Conservation (phyloP, 53 echinoderm and acorn worm species). For the Antedon mediterranea region DNA sequence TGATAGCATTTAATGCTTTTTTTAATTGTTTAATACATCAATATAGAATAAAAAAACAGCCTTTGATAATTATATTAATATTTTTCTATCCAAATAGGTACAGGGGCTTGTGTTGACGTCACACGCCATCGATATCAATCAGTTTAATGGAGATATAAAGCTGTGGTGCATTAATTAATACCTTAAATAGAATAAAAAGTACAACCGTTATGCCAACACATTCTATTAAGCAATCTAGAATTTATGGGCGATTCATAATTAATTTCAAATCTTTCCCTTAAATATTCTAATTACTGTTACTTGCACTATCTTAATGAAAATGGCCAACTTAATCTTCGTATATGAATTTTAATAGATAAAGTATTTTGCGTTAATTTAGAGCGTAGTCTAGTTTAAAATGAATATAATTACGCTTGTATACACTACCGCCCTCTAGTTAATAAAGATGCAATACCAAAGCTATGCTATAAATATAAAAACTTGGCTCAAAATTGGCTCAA, state of each 20-base stretch:
- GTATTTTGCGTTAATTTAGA: not conserved
- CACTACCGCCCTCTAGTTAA: no score
- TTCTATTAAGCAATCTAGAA: not conserved
- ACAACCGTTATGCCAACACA: not conserved
- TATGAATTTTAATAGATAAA: not conserved
- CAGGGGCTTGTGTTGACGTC: no score
- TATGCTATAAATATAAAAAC: no score
- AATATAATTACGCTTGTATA: not conserved
- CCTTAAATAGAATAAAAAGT: not conserved
- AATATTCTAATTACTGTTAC: not conserved
- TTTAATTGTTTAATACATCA: no score
- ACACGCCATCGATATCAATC: not conserved
- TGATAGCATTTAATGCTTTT: no score
- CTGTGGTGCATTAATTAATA: not conserved
- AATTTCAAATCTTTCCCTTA: not conserved
- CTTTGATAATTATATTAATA: no score
- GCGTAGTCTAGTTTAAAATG: not conserved
- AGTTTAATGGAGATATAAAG: not conserved
- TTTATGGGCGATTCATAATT: not conserved
- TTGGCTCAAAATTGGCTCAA: no score
- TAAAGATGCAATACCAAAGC: no score
- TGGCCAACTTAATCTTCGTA: not conserved
- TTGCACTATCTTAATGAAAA: not conserved
- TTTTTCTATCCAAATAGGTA: no score
- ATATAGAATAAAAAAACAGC: no score